These are phyloP conservation scores for Cynocephalus volans DNA, from an alignment of 2,113 vertebrate species.

Conservation along the genomic window DNA sequence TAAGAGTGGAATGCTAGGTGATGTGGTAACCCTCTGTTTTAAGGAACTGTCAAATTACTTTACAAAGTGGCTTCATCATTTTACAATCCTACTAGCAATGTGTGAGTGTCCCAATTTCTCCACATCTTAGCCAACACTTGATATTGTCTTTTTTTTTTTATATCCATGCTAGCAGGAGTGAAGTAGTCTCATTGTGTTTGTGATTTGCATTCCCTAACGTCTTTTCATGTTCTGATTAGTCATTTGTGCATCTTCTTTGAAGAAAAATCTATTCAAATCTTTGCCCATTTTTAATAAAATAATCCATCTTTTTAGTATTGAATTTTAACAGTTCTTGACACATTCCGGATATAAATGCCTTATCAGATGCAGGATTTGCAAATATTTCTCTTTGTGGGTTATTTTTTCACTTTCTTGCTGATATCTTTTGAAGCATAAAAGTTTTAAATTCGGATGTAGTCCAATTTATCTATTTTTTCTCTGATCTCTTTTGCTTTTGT, in stretches of 20 bases:
- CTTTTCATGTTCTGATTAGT: background rate
- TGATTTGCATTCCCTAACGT: background rate
- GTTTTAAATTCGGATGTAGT: too few species aligned
- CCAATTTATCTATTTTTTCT: too few species aligned
- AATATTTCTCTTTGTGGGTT: background rate
- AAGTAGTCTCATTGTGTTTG: background rate
- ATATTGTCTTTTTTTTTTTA: background rate
- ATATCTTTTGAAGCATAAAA: too few species aligned
- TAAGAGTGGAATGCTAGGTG: background rate
- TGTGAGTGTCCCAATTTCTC: too few species aligned
- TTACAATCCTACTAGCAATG: background rate
- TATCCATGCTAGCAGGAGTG: background rate
- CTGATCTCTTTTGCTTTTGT: too few species aligned
- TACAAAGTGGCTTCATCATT: background rate
- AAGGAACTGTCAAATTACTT: background rate
- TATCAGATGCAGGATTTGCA: background rate
- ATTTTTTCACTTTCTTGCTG: background rate
- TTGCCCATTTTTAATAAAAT: too few species aligned
- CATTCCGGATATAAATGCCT: too few species aligned
- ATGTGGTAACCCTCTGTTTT: background rate
- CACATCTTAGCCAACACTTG: too few species aligned
- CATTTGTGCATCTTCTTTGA: too few species aligned
- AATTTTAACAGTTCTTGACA: too few species aligned
- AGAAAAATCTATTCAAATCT: too few species aligned
- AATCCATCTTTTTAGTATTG: too few species aligned